Evolutionary conservation across 2,797 vertebrate genomes (phyloP).

Genomic region (Spondyliosoma cantharus): DNA sequence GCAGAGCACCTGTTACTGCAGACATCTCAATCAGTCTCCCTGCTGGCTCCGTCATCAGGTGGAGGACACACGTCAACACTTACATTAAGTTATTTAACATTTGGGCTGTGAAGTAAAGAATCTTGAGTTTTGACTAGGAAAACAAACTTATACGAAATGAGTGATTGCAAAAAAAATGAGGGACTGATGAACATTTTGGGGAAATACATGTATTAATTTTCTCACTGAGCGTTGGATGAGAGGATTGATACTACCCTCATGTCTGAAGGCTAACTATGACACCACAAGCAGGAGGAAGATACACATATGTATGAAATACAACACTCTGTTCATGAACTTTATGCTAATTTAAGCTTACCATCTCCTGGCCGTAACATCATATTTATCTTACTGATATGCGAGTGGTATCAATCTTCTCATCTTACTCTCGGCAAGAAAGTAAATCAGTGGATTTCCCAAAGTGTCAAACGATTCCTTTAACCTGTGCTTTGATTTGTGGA

Average conservation of each 20-base stretch:
- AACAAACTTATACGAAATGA: neutral
- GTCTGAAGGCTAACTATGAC: neutral
- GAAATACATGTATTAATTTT: neutral
- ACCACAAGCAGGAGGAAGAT: too few relatives aligned
- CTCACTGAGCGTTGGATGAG: neutral
- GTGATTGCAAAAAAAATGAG: neutral
- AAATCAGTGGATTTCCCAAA: neutral
- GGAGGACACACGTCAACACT: constrained; percentile 19
- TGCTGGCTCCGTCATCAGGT: constrained; percentile 15
- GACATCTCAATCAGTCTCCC: constrained; percentile 48
- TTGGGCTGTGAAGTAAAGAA: neutral
- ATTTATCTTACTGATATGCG: neutral
- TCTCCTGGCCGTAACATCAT: neutral
- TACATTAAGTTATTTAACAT: constrained; percentile 3
- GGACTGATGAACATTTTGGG: neutral
- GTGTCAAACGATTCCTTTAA: neutral
- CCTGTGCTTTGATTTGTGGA: neutral
- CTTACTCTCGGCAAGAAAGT: neutral
- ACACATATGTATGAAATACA: neutral
- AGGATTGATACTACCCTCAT: neutral
- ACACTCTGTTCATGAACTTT: neutral
- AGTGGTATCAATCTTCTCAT: neutral
- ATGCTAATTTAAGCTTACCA: neutral
- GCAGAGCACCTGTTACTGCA: constrained; percentile 67
- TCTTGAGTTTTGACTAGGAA: neutral